Conservation (phyloP, 2,113 vertebrate genomes). For the Ornithorhynchus anatinus region DNA sequence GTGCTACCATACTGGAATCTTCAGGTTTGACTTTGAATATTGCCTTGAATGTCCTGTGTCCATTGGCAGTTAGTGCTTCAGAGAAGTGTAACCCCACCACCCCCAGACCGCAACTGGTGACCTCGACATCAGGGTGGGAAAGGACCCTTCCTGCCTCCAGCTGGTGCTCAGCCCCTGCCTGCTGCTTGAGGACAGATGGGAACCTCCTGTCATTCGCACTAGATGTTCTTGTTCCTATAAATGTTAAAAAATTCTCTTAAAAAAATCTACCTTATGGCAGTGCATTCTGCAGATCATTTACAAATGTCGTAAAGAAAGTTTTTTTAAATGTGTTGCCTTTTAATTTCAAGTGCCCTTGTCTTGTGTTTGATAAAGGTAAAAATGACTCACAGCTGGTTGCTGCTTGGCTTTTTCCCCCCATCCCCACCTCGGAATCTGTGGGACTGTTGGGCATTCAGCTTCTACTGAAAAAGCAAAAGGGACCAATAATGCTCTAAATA, state of each 20-base stretch:
- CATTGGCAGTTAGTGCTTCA: too few species aligned
- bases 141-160: conserved; percentile 13
- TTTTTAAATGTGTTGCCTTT: conserved; percentile 40
- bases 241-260: conserved; percentile 22
- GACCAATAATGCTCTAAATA: too few species aligned
- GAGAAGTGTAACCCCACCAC: conserved; percentile 19
- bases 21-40: background rate
- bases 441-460: too few species aligned
- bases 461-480: too few species aligned
- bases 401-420: too few species aligned
- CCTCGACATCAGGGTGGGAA: conserved; percentile 42
- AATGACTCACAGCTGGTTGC: background rate
- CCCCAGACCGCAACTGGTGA: conserved; percentile 18
- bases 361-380: background rate
- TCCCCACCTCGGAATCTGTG: too few species aligned
- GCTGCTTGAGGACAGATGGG: conserved; percentile 14
- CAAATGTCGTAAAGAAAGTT: conserved; percentile 15
- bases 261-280: conserved; percentile 33
- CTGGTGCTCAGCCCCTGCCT: conserved; percentile 30
- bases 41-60: too few species aligned
- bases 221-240: background rate
- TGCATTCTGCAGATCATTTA: conserved; percentile 30
- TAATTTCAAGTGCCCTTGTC: conserved; percentile 19
- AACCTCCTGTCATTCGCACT: too few species aligned
- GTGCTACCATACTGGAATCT: background rate